Evolutionary conservation across 2,888 invertebrate genomes (phyloP).

Genomic region (Harmothoe impar): DNA sequence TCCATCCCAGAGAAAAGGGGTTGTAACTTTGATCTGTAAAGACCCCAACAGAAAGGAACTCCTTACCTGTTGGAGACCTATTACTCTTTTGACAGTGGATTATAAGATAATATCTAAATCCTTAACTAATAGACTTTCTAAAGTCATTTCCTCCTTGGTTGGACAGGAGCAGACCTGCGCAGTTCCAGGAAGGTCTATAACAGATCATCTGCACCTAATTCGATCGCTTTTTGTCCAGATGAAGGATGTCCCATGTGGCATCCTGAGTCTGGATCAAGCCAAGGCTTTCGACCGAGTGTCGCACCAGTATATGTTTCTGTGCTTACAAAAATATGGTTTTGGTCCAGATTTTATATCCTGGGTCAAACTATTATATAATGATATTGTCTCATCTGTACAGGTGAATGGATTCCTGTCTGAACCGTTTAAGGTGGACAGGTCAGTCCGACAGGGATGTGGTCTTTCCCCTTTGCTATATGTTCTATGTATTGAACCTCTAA

Average conservation of each 20-base stretch:
- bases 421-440: background rate
- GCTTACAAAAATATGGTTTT: background rate
- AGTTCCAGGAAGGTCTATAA: conserved; percentile 4
- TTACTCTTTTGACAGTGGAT: conserved; percentile 14
- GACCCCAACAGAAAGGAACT: background rate
- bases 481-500: background rate
- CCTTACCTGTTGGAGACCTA: conserved; percentile 25
- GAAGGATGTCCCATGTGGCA: conserved; percentile 1
- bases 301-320: background rate
- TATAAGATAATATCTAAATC: conserved; percentile 37
- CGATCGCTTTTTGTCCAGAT: background rate
- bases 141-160: background rate
- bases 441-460: conserved; percentile 41
- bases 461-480: conserved; percentile 41
- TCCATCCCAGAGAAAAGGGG: conserved; percentile 22
- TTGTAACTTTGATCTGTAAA: conserved; percentile 17
- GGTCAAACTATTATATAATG: background rate
- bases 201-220: background rate
- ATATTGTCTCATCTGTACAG: background rate
- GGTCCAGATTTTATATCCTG: background rate
- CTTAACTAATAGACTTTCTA: background rate
- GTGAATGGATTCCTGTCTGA: conserved; percentile 2
- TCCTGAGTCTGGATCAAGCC: background rate
- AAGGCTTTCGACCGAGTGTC: conserved; percentile 46
- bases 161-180: conserved; percentile 18